Evolutionary conservation across 2,888 invertebrate species (phyloP), one percentile per base, ranked within the genome.

Genomic region (Eulithis prunata): DNA sequence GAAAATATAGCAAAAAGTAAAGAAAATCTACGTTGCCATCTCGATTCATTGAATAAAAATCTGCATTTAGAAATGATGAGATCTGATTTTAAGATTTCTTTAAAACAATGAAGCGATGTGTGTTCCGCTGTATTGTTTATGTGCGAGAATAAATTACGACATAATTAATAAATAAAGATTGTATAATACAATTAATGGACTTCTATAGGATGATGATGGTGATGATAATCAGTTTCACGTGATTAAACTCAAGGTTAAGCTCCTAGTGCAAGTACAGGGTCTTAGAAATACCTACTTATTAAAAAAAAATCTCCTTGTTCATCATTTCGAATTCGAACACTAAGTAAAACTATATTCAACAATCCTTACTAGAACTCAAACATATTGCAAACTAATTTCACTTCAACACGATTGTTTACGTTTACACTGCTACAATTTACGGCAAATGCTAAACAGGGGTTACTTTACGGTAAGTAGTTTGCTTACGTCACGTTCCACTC

Each of bases 381-480:
- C 62, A 63, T 43, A 58, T 38, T 56, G 51, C 62, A 58, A 64
- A 72, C 43, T 62, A 66, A 57, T 62, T 58, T 57, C 55, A 55
- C 69, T 58, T 68, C 66, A 70, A 69, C 72, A 69, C 49, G 52
- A 55, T 28, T 74, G 71, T 77, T 76, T 56, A 45, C 74, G 71
- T 77, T 76, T 56, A 45, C 74, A 72, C 74, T 64, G 58, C 63
- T 64, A 68, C 74, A 68, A 73, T 78, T 78, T 75, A 70, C 79
- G 77, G 78, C 79, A 74, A 75, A 75, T 76, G 75, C 76, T 68
- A 72, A 72, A 78, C 73, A 78, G 78, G 70, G 77, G 81, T 83
- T 82, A 83, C 83, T 82, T 86, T 80, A 81, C 78, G 78, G 75
- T 78, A 79, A 78, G 75, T 78, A 79, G 75, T 79, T 75, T 72